Conservation (phyloP, 2,888 invertebrate species). For the Habroteleia sp. region DNA sequence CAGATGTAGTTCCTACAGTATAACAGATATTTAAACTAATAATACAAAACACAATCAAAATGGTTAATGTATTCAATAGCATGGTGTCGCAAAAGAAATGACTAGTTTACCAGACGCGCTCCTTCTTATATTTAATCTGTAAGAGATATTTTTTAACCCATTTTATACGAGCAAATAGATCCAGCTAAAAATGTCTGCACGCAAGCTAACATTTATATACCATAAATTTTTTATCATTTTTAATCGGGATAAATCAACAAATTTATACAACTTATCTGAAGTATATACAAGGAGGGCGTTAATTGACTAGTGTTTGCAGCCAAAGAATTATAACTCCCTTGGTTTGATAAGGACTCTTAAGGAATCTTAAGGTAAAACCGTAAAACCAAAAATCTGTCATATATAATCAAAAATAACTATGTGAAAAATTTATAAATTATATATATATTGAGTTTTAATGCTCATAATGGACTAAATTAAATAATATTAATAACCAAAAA, state of each 20-base stretch:
- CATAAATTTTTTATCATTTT: slow-evolving; percentile 36
- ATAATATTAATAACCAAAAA: too few species aligned
- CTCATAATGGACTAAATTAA: too few species aligned
- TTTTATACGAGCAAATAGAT: slow-evolving; percentile 32
- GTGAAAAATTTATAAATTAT: too few species aligned
- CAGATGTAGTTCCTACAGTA: neutral
- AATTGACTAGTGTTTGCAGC: slow-evolving; percentile 2
- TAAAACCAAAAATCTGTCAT: too few species aligned
- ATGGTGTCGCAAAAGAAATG: slow-evolving; percentile 22
- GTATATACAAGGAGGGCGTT: slow-evolving; percentile 10
- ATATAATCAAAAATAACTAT: too few species aligned
- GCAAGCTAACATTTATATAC: slow-evolving; percentile 32
- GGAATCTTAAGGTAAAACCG: too few species aligned
- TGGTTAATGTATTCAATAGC: slow-evolving; percentile 5
- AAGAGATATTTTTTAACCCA: slow-evolving; percentile 7
- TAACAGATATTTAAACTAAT: neutral
- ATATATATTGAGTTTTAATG: too few species aligned
- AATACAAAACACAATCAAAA: slow-evolving; percentile 25
- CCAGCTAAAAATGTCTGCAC: slow-evolving; percentile 35
- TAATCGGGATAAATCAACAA: slow-evolving; percentile 52
- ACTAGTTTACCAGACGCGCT: slow-evolving; percentile 15
- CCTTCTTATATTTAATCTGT: slow-evolving; percentile 67
- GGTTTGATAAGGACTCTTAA: too few species aligned
- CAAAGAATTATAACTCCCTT: neutral
- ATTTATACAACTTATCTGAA: slow-evolving; percentile 52